phyloP scores from a whole-genome alignment of 2,113 vertebrate species.

The Atlantisia rogersi region DNA sequence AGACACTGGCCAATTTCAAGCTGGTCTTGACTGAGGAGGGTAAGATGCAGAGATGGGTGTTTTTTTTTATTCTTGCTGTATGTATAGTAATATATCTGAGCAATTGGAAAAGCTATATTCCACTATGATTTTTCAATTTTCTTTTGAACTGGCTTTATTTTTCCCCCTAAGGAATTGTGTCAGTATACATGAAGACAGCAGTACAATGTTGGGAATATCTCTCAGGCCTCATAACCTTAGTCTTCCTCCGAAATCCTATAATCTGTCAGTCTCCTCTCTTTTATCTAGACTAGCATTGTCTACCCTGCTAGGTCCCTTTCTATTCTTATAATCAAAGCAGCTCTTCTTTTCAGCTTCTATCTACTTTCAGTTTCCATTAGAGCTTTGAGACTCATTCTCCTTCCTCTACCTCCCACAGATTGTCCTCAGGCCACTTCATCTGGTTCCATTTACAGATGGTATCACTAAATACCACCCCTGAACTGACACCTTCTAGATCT shows the following conservation, averaged over 20 bases:
- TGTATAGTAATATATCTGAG: neutral
- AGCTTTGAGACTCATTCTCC: neutral
- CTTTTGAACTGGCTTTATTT: neutral
- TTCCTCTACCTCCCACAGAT: neutral
- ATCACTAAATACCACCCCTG: neutral
- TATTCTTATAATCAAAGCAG: neutral
- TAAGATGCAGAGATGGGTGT: neutral
- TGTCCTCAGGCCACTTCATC: neutral
- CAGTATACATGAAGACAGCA: neutral
- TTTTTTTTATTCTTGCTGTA: neutral
- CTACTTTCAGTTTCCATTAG: neutral
- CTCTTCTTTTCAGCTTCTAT: neutral
- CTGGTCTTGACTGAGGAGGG: neutral
- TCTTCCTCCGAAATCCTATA: neutral
- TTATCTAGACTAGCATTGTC: neutral
- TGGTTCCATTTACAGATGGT: neutral
- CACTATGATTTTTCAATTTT: neutral
- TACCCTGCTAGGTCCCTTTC: neutral
- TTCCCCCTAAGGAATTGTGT: neutral
- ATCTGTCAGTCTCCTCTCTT: neutral
- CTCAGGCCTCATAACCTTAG: neutral
- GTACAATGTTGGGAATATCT: neutral
- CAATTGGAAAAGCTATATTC: neutral
- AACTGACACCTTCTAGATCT: neutral
- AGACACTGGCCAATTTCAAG: neutral